Conservation (phyloP, 2,113 vertebrate genomes). For the Circaetus cinerascens region DNA sequence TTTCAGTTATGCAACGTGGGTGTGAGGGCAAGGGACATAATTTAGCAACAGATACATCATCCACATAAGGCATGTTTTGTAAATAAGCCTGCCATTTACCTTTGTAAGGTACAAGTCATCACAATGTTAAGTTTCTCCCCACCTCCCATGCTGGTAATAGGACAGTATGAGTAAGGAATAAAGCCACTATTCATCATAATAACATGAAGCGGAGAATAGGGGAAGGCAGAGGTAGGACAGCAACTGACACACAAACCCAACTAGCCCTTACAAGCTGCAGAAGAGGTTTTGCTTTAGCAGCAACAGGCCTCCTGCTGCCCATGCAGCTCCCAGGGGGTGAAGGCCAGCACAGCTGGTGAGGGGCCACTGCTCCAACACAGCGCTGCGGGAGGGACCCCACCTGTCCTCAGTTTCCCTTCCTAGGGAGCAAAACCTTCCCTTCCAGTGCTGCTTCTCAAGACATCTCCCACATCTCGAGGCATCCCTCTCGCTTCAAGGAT, state of each 20-base stretch:
- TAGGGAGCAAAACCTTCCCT: neutral
- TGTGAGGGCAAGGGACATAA: neutral
- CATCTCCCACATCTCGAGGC: neutral
- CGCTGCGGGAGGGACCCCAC: rapidly evolving
- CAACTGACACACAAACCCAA: rapidly evolving
- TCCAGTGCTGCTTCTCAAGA: neutral
- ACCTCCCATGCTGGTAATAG: neutral
- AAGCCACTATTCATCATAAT: neutral
- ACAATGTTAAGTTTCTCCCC: neutral
- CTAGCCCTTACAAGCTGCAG: rapidly evolving
- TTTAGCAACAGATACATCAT: neutral
- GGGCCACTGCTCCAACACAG: neutral
- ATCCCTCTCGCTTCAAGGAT: neutral
- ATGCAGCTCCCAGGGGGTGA: neutral
- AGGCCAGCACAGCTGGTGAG: neutral
- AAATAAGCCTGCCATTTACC: neutral
- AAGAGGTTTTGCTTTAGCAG: neutral
- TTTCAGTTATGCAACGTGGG: neutral
- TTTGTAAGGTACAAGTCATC: neutral
- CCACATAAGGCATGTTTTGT: neutral
- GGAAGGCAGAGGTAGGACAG: neutral
- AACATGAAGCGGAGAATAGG: neutral
- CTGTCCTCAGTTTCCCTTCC: neutral
- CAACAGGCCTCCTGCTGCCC: rapidly evolving
- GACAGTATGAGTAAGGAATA: neutral